Evolutionary conservation across 1,140 invertebrate species (phyloP), one percentile per base, ranked within the genome.

Genomic region (Macrotrachela quadricornifera): DNA sequence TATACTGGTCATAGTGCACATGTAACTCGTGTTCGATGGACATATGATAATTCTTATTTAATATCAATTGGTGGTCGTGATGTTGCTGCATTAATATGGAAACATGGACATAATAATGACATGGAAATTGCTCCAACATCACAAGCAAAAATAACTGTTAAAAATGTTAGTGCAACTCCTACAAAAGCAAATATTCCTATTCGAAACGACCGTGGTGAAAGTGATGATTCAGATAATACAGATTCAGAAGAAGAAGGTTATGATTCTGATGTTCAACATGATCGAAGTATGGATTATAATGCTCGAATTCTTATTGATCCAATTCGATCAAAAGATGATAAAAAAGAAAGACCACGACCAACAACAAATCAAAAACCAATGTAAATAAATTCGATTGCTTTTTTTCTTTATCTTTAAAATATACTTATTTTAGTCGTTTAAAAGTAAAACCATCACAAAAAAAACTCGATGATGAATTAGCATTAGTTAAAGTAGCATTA

Each of bases 171-270:
- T 8, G 16, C 45, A 1, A 16, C 51, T 40, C 21, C 21, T 30
- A 30, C 21, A 30, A 47, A 21, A 17, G 12, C 30, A 9, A 53
- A 45, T 21, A 8, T 30, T 4, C 30, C 48, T 2, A 30, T 48
- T 18, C 37, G 36, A 18, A 44, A 12, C 37, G 53, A 54, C 38
- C 56, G 58, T 48, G 69, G 67, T 10, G 64, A 67, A 10, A 69
- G 65, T 59, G 69, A 69, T 57, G 67, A 69, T 50, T 68, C 65
- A 1, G 66, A 70, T 21, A 30, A 30, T 30, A 69, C 63, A 11
- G 69, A 70, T 44, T 63, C 62, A 41, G 67, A 69, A 50, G 69
- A 70, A 57, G 69, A 69, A 55, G 68, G 67, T 46, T 70, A 70
- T 63, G 69, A 71, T 57, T 69, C 66, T 59, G 69, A 71, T 61